These are phyloP conservation scores for Bungarus multicinctus DNA, from an alignment of 2,113 vertebrate species.

Conservation along the genomic window DNA sequence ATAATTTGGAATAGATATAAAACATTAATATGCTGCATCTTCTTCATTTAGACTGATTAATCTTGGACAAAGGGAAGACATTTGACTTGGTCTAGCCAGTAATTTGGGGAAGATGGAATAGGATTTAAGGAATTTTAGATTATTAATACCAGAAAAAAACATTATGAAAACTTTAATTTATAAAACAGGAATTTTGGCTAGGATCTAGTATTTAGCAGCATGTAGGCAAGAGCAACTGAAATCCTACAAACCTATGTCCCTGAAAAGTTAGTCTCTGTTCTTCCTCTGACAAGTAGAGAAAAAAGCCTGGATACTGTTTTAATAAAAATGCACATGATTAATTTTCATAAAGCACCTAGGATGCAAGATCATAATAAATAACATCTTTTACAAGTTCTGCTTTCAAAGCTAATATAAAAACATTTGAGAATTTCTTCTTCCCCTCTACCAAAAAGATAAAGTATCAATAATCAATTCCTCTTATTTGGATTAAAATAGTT, in stretches of 20 bases:
- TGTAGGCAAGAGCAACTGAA: not conserved
- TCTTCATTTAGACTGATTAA: not conserved
- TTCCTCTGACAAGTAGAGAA: not conserved
- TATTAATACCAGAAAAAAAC: not conserved
- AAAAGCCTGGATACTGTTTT: not conserved
- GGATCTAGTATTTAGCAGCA: not conserved
- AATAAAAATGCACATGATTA: not conserved
- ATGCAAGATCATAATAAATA: not conserved
- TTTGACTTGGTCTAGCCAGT: not conserved
- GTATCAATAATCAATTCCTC: not conserved
- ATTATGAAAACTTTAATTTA: not conserved
- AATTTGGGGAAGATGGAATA: not conserved
- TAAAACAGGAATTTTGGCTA: not conserved
- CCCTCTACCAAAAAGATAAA: not conserved
- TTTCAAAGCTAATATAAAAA: not conserved
- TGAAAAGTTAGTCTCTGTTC: not conserved
- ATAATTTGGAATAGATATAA: not conserved
- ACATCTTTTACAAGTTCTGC: not conserved
- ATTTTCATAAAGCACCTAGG: not conserved
- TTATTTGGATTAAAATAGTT: not conserved
- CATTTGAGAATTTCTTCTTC: not conserved
- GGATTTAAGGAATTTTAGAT: not conserved
- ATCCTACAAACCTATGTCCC: not conserved
- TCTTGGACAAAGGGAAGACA: not conserved
- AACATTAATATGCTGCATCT: not conserved